phyloP scores from a whole-genome alignment of 1,140 invertebrate genomes.

The Diachasma alloeum region DNA sequence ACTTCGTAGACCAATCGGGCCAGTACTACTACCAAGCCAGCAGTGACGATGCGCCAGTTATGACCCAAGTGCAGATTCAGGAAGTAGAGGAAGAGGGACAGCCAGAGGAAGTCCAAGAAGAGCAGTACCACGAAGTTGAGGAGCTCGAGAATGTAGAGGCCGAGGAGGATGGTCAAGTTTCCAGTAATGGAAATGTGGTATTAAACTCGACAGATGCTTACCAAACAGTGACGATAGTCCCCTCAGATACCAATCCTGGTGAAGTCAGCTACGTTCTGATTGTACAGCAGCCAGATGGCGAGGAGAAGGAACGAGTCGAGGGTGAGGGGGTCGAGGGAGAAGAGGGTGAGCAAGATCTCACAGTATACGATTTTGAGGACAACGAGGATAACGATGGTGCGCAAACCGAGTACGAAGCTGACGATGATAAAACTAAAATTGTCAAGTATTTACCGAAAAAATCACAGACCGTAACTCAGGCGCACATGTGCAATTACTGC shows the following conservation, averaged over 20 bases:
- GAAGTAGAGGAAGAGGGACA: conserved; percentile 64
- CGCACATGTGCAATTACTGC: conserved; percentile 89
- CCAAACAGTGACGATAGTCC: conserved; percentile 87
- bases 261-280: conserved; percentile 91
- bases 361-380: conserved; percentile 75
- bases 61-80: conserved; percentile 68
- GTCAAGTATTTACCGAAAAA: conserved; percentile 75
- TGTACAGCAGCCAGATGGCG: conserved; percentile 77
- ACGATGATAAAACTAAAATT: conserved; percentile 77
- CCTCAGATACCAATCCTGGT: conserved; percentile 80
- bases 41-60: conserved; percentile 70
- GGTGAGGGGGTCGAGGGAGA: conserved; percentile 68
- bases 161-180: conserved; percentile 55
- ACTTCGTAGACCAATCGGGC: conserved; percentile 80
- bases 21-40: conserved; percentile 80
- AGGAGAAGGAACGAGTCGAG: conserved; percentile 65
- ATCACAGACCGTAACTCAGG: conserved; percentile 74
- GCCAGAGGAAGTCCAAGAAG: conserved; percentile 57
- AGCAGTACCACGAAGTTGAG: conserved; percentile 62
- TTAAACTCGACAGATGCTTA: conserved; percentile 73
- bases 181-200: conserved; percentile 60
- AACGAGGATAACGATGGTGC: conserved; percentile 66
- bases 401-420: conserved; percentile 71
- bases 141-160: conserved; percentile 64
- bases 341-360: conserved; percentile 70